Base-by-base conservation (phyloP, 2,888 invertebrate genomes). In the Camptogramma bilineatum region DNA sequence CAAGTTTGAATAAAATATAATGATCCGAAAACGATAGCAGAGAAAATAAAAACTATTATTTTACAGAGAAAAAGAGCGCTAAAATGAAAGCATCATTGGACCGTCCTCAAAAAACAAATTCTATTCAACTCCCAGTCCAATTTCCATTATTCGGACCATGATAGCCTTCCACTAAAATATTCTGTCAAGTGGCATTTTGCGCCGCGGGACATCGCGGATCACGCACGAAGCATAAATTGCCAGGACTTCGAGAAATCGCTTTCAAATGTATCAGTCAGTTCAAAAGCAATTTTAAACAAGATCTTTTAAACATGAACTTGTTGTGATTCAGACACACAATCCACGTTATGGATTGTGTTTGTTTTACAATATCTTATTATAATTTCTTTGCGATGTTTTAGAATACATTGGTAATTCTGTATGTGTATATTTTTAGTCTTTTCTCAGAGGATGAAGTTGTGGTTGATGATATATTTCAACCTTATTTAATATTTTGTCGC, bases 121-220 rank as follows among this genome's bases (percentile, higher is more conserved):
- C 48, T 58, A 54, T 62, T 51, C 65, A 61, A 57, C 34, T 62
- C 61, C 65, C 64, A 44, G 28, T 53, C 52, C 56, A 53, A 61
- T 58, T 57, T 58, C 50, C 46, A 65, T 57, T 56, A 64, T 47
- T 61, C 53, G 57, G 61, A 50, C 61, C 46, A 53, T 53, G 46
- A 61, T 61, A 65, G 53, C 52, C 61, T 44, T 54, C 57, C 56
- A 56, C 52, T 52, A 52, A 52, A 42, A 58, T 53, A 53, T 57
- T 52, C 47, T 55, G 59, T 18, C 50, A 53, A 54, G 53, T 61
- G 60, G 28, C 48, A 42, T 39, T 60, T 39, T 17, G 7, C 34
- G 5, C 60, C 64, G 34, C 51, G 59, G 55, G 64, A 52, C 28
- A 8, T 28, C 52, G 2, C 17, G 21, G 47, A 46, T 46, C 42